Base-by-base conservation (phyloP, 2,888 invertebrate genomes). In the Eucera pruinosa region DNA sequence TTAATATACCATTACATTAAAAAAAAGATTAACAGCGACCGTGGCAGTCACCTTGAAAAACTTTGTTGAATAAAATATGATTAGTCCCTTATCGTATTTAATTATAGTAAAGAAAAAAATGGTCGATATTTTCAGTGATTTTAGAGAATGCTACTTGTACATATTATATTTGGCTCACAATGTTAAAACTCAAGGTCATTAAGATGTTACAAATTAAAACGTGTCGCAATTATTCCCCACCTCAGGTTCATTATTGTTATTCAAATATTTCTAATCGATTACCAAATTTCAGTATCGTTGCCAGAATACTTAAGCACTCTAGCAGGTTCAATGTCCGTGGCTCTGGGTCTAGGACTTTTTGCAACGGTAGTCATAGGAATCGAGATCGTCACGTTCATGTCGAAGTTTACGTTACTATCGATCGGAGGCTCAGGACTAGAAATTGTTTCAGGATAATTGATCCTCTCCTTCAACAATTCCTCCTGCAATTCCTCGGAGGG, bases 201-300 rank as follows among this genome's bases (percentile, higher is more conserved):
- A 30, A 30, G 30, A 30, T 30, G 6, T 30, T 30, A 30, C 6
- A 30, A 30, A 30, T 6, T 30, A 30, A 30, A 36, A 36, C 3
- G 9, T 36, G 11, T 15, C 15, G 15, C 15, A 2, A 41, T 15
- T 15, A 15, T 41, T 41, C 15, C 11, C 11, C 20, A 55, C 33
- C 7, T 33, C 4, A 33, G 7, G 33, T 7, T 5, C 3, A 33
- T 5, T 33, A 7, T 33, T 33, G 33, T 33, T 33, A 33, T 33
- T 33, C 33, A 33, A 7, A 45, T n/a, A 6, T 23, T 3, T 33
- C 33, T 23, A 15, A 27, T 9, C 15, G 18, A 88, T 93, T 94
- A 96, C 96, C 96, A 96, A 90, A 96, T 96, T 93, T 96, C 96
- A 68, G 96, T 96, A 79, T 94, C 95, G 85, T 94, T 94, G 83